Evolutionary conservation across 2,888 invertebrate species (phyloP), one percentile per base, ranked within the genome.

Genomic region (Melanostoma mellinum): DNA sequence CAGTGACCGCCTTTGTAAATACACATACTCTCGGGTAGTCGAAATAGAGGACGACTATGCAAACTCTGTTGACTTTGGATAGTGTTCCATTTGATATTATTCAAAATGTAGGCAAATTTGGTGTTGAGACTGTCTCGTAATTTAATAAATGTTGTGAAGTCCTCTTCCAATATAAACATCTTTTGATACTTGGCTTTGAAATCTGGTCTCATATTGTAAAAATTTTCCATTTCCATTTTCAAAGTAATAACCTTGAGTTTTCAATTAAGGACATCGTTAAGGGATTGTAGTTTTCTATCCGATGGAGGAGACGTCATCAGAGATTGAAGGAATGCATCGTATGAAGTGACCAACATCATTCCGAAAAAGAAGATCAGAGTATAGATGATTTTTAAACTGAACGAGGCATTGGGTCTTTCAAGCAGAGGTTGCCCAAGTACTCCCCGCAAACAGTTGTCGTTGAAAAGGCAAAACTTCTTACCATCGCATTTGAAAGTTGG

Each of bases 341-440:
- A 60, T 46, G 36, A 61, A 4, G 75, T 68, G 10, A 60, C 60
- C 20, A 67, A 68, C 36, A 68, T 60, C 60, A 75, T 10, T 0
- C 75, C 75, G 33, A 68, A 9, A 3, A 75, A n/a, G 9, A 60
- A 68, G 9, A 75, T 30, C 30, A 75, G 9, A 3, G 44, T 60
- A 44, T 75, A 75, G 2, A 75, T 40, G 4, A 60, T 42, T 60
- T 60, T 67, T 33, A 75, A 10, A 9, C 44, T 9, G 0, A 68
- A 53, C 0, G 67, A 60, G 1, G 67, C 53, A 4, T 53, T 52
- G 32, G 58, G 52, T 9, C 44, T 50, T 8, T 52, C 10, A 10
- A 32, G 38, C 20, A 75, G 60, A 6, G 75, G 42, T 33, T 68
- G 75, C n/a, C 44, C 58, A 5, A 68, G 60, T 0, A 75, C 10